Percentiles rank a stretch among this genome's conserved stretches.
Evolutionary conservation across 2,113 vertebrate genomes (phyloP).

Genomic region (Vulpes lagopus): DNA sequence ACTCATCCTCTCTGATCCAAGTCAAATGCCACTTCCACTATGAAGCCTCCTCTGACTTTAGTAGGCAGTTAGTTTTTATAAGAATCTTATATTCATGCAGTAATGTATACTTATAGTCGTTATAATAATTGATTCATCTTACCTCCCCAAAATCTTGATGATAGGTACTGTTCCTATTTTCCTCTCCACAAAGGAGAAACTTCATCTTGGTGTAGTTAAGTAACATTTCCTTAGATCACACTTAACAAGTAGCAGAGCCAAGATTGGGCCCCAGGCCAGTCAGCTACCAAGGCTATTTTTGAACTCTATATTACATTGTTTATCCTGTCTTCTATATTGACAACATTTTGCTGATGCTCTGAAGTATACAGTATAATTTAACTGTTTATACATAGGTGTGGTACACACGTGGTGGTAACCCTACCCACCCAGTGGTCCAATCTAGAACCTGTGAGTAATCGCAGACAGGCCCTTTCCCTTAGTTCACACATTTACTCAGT

Average conservation of each 20-base stretch:
- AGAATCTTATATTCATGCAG: neutral
- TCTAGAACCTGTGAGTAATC: neutral
- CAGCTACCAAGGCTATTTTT: neutral
- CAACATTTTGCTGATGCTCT: neutral
- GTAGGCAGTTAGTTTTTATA: neutral
- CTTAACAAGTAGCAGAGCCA: neutral
- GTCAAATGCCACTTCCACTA: neutral
- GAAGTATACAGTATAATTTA: neutral
- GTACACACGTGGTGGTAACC: neutral
- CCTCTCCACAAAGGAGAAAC: slow-evolving; percentile 16
- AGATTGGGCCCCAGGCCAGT: neutral
- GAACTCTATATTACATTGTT: neutral
- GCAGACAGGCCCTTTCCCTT: neutral
- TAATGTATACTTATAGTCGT: neutral
- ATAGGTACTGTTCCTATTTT: neutral
- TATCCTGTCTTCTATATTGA: neutral
- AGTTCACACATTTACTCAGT: neutral
- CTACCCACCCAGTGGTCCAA: neutral
- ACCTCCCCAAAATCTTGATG: neutral
- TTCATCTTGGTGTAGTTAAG: neutral
- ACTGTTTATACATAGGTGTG: neutral
- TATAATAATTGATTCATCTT: neutral
- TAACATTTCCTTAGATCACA: neutral
- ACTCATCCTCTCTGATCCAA: neutral
- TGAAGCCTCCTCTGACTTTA: neutral